phyloP scores from a whole-genome alignment of 2,888 invertebrate genomes.

The Pteria penguin region DNA sequence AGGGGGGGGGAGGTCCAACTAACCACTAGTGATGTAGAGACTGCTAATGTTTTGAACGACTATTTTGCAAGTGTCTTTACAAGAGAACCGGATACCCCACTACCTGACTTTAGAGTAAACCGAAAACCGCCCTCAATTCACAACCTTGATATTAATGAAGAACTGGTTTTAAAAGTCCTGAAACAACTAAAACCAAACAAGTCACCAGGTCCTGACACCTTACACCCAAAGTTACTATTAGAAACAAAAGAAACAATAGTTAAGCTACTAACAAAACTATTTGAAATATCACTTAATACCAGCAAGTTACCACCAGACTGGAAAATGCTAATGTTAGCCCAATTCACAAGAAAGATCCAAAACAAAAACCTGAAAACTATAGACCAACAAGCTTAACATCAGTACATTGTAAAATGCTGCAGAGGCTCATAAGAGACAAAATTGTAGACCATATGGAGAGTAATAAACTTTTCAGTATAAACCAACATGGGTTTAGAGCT shows the following conservation, averaged over 20 bases:
- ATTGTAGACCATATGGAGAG: constrained; percentile 6
- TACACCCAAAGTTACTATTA: not conserved
- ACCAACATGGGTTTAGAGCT: not conserved
- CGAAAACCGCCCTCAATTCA: not conserved
- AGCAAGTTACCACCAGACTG: not conserved
- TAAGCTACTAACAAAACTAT: not conserved
- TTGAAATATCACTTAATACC: not conserved
- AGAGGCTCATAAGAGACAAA: constrained; percentile 4
- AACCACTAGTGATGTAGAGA: not conserved
- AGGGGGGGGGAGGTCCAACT: too few species aligned
- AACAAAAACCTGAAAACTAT: too few species aligned
- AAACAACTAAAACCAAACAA: not conserved
- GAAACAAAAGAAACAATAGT: not conserved
- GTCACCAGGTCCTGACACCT: not conserved
- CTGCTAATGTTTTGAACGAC: not conserved
- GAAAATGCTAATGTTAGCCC: constrained; percentile 2
- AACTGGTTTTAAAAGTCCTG: not conserved
- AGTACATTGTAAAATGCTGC: not conserved
- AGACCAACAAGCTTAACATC: constrained; percentile 13
- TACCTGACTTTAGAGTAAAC: not conserved
- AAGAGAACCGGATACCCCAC: not conserved
- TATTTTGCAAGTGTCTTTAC: not conserved
- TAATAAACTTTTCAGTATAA: constrained; percentile 2
- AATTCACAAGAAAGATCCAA: not conserved
- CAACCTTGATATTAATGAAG: not conserved